Conservation (phyloP, 2,888 invertebrate genomes). For the Pinctada fucata region DNA sequence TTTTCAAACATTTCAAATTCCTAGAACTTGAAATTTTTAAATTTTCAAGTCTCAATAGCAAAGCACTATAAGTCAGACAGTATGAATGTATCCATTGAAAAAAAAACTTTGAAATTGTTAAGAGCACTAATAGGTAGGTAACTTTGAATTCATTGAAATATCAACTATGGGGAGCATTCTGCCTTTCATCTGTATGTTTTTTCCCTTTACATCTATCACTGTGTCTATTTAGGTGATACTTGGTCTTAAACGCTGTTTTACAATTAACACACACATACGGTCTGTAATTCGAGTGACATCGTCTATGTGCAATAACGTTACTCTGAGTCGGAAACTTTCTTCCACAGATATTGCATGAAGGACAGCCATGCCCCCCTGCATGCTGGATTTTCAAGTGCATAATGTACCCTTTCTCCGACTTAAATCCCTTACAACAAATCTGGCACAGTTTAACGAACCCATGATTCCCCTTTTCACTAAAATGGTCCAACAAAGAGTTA, state of each 20-base stretch:
- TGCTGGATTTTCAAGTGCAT: conserved; percentile 23
- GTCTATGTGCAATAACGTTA: conserved; percentile 10
- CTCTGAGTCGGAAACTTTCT: conserved; percentile 12
- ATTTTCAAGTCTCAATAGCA: too few relatives aligned
- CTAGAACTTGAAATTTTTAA: too few relatives aligned
- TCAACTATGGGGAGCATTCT: too few relatives aligned
- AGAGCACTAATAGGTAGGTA: too few relatives aligned
- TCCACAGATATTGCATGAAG: conserved; percentile 20
- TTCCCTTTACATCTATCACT: conserved; percentile 3
- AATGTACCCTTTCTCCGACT: conserved; percentile 15
- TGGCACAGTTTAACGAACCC: conserved; percentile 6
- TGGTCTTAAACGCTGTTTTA: conserved; percentile 14
- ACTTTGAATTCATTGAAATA: too few relatives aligned
- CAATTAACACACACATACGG: conserved; percentile 12
- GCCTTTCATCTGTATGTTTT: background rate
- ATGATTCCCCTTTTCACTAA: conserved; percentile 7
- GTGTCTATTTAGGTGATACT: conserved; percentile 19
- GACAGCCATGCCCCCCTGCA: background rate
- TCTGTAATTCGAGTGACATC: conserved; percentile 9
- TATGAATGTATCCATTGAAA: too few relatives aligned
- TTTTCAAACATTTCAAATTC: too few relatives aligned
- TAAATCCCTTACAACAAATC: conserved; percentile 22
- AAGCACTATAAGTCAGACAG: too few relatives aligned
- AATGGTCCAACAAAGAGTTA: conserved; percentile 8
- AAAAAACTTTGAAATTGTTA: too few relatives aligned